Base-by-base conservation (phyloP, 2,797 vertebrate species). In the Neosalanx taihuensis region DNA sequence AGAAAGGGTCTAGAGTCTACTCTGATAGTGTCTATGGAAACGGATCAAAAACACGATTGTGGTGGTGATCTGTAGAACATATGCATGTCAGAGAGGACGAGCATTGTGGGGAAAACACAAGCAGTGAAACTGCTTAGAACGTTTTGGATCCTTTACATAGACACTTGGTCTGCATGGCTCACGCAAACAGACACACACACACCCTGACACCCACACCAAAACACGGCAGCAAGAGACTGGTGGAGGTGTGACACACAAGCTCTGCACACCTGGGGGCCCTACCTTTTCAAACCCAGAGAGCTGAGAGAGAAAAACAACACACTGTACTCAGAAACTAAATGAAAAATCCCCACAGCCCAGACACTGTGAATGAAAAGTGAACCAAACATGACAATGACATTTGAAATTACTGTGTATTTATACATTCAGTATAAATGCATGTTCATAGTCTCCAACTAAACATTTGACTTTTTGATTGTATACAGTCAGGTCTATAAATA, bases 221-320 rank as follows among this genome's bases (percentile, higher is more conserved):
- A 68, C 58, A 69, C 59, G 78, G 69, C 67, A 63, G 62, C 67
- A 64, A 18, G 76, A 46, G 74, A 59, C 74, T 77, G 74, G 72
- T 74, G 81, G 74, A 69, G 64, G 81, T 18, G 46, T 49, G 61
- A 90, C 80, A 89, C 73, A 86, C 79, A 90, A 90, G 89, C 57
- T 76, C 73, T 84, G 68, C 76, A 79, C 82, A 89, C 88, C 37
- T 78, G 71, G 73, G 4, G 78, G 70, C 88, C 89, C 70, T 94
- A 95, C 94, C 95, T 95, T 93, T 91, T 96, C 93, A 86, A 83
- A 93, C 89, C 95, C 95, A 91, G 94, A 96, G 81, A 90, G 94
- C 95, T 95, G 91, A 89, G 89, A 93, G 83, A 87, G 82, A 91
- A 88, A 93, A 91, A 94, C 78, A 87, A 90, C 51, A 56, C 51